Conservation (phyloP, 1,140 invertebrate species). For the Trichoplusia ni region DNA sequence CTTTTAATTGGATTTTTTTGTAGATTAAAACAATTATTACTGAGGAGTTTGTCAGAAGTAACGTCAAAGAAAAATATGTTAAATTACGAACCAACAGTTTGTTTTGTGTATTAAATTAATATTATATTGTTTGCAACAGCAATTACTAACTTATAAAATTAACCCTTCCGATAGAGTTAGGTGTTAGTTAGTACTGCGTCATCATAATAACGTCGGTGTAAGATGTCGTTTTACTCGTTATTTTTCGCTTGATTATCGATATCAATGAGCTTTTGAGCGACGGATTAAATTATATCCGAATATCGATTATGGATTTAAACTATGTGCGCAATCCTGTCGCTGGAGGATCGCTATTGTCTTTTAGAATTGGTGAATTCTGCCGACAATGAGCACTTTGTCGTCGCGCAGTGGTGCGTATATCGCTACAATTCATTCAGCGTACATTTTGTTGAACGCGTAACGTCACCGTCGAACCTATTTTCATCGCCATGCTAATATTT, state of each 20-base stretch:
- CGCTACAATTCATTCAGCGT: conserved; percentile 12
- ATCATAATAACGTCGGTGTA: background rate
- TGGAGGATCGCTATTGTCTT: conserved; percentile 51
- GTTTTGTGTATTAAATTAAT: background rate
- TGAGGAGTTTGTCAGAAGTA: conserved; percentile 44
- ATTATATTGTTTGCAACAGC: background rate
- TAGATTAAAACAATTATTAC: conserved; percentile 66
- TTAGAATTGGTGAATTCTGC: conserved; percentile 46
- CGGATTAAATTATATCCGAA: conserved; percentile 40
- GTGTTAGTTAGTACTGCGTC: too few relatives aligned
- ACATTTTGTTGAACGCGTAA: conserved; percentile 20
- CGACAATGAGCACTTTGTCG: conserved; percentile 51
- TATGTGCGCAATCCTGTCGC: conserved; percentile 33
- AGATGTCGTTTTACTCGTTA: background rate
- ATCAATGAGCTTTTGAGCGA: conserved; percentile 27
- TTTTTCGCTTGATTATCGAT: conserved; percentile 12
- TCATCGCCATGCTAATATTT: background rate
- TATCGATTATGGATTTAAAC: conserved; percentile 46
- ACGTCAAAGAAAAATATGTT: conserved; percentile 39
- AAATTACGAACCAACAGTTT: background rate
- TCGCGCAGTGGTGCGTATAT: conserved; percentile 41
- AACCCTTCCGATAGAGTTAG: too few relatives aligned
- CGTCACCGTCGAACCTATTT: conserved; percentile 9
- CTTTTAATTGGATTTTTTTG: conserved; percentile 67
- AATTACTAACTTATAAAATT: too few relatives aligned